These are phyloP conservation scores for Rallus limicola DNA, from an alignment of 2,113 vertebrate genomes.

Conservation along the genomic window DNA sequence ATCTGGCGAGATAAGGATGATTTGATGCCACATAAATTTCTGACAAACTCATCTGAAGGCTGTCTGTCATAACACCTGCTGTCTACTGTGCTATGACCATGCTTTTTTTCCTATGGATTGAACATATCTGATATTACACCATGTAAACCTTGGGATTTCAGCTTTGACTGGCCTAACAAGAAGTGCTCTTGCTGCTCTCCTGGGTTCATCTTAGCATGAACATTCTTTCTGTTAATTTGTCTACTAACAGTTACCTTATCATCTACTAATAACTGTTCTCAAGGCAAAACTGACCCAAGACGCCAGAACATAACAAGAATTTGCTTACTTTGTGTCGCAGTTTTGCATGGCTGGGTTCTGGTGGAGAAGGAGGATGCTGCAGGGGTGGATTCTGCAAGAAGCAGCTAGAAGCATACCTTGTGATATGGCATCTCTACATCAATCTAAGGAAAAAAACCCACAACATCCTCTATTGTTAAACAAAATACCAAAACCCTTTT, in stretches of 20 bases:
- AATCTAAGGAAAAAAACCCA: not conserved
- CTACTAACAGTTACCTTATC: not conserved
- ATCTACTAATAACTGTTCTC: not conserved
- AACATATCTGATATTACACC: not conserved
- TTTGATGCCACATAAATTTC: constrained; percentile 53
- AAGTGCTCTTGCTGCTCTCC: not conserved
- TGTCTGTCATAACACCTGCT: constrained; percentile 50
- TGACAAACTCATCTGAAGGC: constrained; percentile 30
- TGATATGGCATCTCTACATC: not conserved
- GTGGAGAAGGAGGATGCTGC: too few relatives aligned
- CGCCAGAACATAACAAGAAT: not conserved
- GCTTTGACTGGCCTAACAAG: not conserved
- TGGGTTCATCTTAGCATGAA: not conserved
- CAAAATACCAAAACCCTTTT: not conserved
- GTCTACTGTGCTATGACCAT: not conserved
- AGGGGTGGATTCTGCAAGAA: too few relatives aligned
- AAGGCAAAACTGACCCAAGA: not conserved
- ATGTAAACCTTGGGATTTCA: not conserved
- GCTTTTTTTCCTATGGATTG: not conserved
- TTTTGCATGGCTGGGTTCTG: too few relatives aligned
- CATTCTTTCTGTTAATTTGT: not conserved
- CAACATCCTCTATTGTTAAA: not conserved
- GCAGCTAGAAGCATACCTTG: not conserved
- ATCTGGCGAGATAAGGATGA: constrained; percentile 6
- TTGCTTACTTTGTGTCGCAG: not conserved